Evolutionary conservation across 2,113 vertebrate species (phyloP).

Genomic region (Emydocephalus ijimae): DNA sequence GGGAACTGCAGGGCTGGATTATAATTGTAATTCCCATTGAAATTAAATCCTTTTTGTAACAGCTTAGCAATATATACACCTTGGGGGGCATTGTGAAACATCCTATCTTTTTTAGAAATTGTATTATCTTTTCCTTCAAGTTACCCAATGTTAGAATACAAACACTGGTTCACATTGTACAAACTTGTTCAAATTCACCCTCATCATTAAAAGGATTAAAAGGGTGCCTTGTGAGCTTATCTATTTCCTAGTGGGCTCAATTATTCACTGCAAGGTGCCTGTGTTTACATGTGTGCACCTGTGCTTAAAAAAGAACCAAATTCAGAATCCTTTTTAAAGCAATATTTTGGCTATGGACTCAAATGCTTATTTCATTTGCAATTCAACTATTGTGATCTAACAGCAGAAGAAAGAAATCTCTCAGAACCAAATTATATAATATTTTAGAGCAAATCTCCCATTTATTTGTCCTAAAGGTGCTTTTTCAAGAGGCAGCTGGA

Average conservation of each 20-base stretch:
- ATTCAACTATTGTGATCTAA: constrained; percentile 43
- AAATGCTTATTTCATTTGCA: constrained; percentile 34
- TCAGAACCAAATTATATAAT: constrained; percentile 58
- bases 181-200: background rate
- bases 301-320: background rate
- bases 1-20: background rate
- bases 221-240: background rate
- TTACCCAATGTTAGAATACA: background rate
- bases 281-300: background rate
- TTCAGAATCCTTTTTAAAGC: constrained; percentile 25
- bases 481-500: too few relatives aligned
- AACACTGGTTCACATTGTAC: accelerated
- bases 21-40: background rate
- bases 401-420: constrained; percentile 55
- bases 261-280: constrained; percentile 34
- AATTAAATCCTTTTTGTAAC: background rate
- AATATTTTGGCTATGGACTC: constrained; percentile 35
- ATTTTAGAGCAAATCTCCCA: constrained; percentile 24
- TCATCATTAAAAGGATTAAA: too few relatives aligned
- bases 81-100: background rate
- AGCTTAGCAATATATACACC: background rate
- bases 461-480: constrained; percentile 21
- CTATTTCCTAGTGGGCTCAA: constrained; percentile 13
- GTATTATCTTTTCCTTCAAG: background rate
- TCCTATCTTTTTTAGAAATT: background rate